Evolutionary conservation across 92 coral and sea anemone genomes (phyloP), one percentile per base, ranked within the genome.

Genomic region (Bergia sp.): DNA sequence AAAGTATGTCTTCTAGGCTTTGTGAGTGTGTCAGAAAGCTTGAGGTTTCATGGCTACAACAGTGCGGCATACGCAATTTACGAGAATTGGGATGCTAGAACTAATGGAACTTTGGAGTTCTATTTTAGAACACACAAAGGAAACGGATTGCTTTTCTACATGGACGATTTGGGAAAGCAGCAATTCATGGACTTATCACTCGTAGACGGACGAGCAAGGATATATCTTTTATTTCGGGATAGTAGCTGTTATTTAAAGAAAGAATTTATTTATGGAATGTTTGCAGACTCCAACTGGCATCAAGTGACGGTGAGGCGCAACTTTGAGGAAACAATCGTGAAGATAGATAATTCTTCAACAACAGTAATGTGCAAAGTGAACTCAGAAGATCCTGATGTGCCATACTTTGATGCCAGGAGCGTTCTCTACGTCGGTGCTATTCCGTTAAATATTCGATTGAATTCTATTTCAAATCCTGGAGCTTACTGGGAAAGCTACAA

Each of bases 101-200:
- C 83, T 65, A 92, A 93, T 66, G 95, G 94, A 67, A 90, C 93
- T 45, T 77, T 91, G 3, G 74, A 89, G 69, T 71, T 96, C 40
- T 93, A 93, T 87, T 96, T 96, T 81, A 95, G 93, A 86, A 96
- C 98, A 18, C 83, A 87, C 58, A 92, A 89, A 76, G 73, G 80
- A 67, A 64, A 92, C 78, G 98, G 98, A 21, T 85, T 96, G 98
- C 88, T 96, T 79, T 79, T 95, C 78, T 96, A 96, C 71, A 90
- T 94, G 83, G 98, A 95, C 64, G 96, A 94, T 65, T 64, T 73
- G 38, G 93, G 92, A 21, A 79, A 86, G 21, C 91, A 95, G 82
- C 94, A 93, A 53, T 95, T 94, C 45, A 80, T 95, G 41, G 98
- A 95, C 64, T 93, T 92, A 12, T 95, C 94, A 75, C 87, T 95